Conservation (phyloP, 2,888 invertebrate species). For the Rhagophthalmus giganteus region DNA sequence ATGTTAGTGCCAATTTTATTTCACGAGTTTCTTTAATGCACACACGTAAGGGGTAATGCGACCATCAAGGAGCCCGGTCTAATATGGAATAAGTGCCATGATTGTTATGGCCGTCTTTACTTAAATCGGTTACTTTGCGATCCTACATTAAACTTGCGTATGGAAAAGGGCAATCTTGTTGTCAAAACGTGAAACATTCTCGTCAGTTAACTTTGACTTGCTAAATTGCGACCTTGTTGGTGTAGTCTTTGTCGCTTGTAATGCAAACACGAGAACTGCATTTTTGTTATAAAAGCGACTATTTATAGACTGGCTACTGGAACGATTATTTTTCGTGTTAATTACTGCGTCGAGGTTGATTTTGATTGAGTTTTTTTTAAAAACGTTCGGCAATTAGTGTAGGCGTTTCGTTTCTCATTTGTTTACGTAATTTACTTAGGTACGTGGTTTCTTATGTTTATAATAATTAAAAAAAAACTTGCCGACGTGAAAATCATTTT, state of each 20-base stretch:
- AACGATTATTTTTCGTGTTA: too few species aligned
- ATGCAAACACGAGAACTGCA: neutral
- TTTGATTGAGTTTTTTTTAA: too few species aligned
- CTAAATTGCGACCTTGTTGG: too few species aligned
- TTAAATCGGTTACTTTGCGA: conserved; percentile 20
- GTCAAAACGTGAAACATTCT: conserved; percentile 17
- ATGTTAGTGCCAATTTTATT: conserved; percentile 38
- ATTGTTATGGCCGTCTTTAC: conserved; percentile 25
- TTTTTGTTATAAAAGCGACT: neutral
- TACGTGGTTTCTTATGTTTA: too few species aligned
- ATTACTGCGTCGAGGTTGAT: too few species aligned
- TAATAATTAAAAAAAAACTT: too few species aligned
- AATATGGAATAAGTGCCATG: conserved; percentile 26
- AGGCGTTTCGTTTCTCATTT: too few species aligned
- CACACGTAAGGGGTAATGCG: conserved; percentile 31
- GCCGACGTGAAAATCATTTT: too few species aligned
- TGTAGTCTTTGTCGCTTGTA: neutral
- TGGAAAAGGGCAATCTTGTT: conserved; percentile 12
- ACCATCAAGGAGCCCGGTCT: conserved; percentile 25
- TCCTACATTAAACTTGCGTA: conserved; percentile 7
- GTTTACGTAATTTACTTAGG: too few species aligned
- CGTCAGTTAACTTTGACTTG: conserved; percentile 6
- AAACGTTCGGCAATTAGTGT: too few species aligned
- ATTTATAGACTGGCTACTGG: too few species aligned
- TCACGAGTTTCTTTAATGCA: conserved; percentile 34